A percentile compares a stretch with the other conserved stretches of the same genome.
These are phyloP conservation scores for Cataglyphis hispanica DNA, from an alignment of 1,140 invertebrate genomes.

Conservation along the genomic window DNA sequence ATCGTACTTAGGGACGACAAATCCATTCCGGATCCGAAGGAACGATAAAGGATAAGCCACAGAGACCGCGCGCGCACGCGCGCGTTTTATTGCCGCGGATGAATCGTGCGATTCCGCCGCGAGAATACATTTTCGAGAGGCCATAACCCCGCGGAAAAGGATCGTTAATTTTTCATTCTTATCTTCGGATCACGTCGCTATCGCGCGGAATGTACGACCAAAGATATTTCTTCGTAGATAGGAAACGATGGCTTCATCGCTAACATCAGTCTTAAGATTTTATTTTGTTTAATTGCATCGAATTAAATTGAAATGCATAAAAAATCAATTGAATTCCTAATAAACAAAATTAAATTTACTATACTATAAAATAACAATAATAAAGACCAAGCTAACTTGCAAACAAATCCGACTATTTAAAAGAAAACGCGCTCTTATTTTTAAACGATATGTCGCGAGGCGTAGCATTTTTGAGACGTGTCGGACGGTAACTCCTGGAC, in stretches of 20 bases:
- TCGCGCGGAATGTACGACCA: background rate
- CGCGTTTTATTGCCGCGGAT: slow-evolving; percentile 55
- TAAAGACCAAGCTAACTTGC: too few species aligned
- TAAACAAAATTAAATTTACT: background rate
- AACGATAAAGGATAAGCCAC: slow-evolving; percentile 66
- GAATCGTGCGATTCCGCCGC: slow-evolving; percentile 31
- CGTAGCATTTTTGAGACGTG: slow-evolving; percentile 54
- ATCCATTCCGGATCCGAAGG: slow-evolving; percentile 70
- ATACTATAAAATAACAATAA: background rate
- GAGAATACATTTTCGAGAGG: slow-evolving; percentile 53
- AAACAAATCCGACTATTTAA: background rate
- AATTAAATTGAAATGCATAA: background rate
- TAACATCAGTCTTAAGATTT: background rate
- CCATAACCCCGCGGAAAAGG: slow-evolving; percentile 52
- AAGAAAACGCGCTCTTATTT: slow-evolving; percentile 42
- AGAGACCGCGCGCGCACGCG: slow-evolving; percentile 2
- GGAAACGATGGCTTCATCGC: background rate
- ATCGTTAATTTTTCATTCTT: slow-evolving; percentile 62
- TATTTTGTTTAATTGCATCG: background rate
- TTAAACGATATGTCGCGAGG: background rate
- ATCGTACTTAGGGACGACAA: slow-evolving; percentile 69
- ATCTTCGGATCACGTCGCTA: slow-evolving; percentile 29
- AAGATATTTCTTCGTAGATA: slow-evolving; percentile 23
- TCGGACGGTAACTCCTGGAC: slow-evolving; percentile 27
- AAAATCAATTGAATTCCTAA: background rate